phyloP scores from a whole-genome alignment of 2,888 invertebrate species.

The Saturnia pavonia region DNA sequence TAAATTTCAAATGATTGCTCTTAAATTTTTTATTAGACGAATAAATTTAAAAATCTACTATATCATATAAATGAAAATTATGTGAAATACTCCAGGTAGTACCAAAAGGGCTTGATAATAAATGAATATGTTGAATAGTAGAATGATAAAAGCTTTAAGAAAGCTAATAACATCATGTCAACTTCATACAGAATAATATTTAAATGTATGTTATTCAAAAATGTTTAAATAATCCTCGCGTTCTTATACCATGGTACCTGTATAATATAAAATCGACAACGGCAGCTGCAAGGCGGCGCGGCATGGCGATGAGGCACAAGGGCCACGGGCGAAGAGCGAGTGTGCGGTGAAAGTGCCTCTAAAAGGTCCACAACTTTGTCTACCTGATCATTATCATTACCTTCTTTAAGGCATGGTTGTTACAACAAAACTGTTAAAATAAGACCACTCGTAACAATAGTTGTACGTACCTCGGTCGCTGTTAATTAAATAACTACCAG shows the following conservation, averaged over 20 bases:
- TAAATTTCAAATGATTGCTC: neutral
- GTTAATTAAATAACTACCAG: conserved; percentile 62
- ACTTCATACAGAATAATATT: neutral
- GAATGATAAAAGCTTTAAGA: neutral
- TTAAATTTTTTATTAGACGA: neutral
- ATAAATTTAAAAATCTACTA: neutral
- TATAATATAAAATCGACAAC: conserved; percentile 39
- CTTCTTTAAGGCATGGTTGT: neutral
- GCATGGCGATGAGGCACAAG: conserved; percentile 40
- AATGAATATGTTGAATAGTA: neutral
- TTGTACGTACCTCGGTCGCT: conserved; percentile 37
- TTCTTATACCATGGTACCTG: conserved; percentile 17
- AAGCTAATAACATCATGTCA: neutral
- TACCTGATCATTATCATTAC: conserved; percentile 35
- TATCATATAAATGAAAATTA: neutral
- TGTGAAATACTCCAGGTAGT: neutral
- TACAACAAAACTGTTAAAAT: conserved; percentile 4
- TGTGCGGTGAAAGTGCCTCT: conserved; percentile 48
- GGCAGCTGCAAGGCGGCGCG: conserved; percentile 34
- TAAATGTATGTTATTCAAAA: neutral
- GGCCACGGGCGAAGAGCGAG: conserved; percentile 31
- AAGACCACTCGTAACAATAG: conserved; percentile 19
- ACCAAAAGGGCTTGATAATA: neutral
- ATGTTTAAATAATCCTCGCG: neutral
- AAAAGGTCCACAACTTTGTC: conserved; percentile 30